Percentiles rank a stretch among this genome's conserved stretches.
Conservation (phyloP, 2,797 vertebrate genomes). For the Denticeps clupeoides region DNA sequence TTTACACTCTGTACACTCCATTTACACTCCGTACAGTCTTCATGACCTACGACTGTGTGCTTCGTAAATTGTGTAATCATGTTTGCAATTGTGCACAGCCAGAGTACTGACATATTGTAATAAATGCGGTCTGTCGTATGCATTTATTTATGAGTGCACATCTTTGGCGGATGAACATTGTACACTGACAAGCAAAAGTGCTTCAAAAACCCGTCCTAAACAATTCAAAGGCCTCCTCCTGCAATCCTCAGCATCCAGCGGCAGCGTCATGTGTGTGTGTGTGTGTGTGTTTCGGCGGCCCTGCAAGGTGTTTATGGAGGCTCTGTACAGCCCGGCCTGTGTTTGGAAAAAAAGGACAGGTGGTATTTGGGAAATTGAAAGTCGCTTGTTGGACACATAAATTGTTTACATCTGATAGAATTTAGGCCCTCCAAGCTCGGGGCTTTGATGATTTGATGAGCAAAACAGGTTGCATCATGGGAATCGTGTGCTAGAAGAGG, state of each 20-base stretch:
- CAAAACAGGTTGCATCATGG: constrained; percentile 1
- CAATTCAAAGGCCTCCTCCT: too few species aligned
- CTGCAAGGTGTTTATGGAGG: constrained; percentile 49
- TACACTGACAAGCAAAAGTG: constrained; percentile 10
- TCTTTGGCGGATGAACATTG: too few species aligned
- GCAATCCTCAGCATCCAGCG: too few species aligned
- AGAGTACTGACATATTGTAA: too few species aligned
- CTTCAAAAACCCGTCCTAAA: too few species aligned
- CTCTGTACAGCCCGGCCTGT: constrained; percentile 45
- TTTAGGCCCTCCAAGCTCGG: constrained; percentile 18
- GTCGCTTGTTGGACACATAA: constrained; percentile 40
- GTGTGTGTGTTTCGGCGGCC: background rate
- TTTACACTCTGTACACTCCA: too few species aligned
- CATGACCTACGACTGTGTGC: too few species aligned
- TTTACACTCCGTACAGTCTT: too few species aligned
- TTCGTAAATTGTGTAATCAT: too few species aligned
- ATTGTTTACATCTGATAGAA: constrained; percentile 46
- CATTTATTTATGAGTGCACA: too few species aligned
- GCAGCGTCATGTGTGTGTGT: background rate
- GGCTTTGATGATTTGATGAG: constrained; percentile 13
- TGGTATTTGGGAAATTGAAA: constrained; percentile 52
- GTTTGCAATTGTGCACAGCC: too few species aligned
- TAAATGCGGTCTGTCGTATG: too few species aligned
- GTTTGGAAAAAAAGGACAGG: constrained; percentile 52
- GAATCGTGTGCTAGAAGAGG: background rate